Conservation (phyloP, 2,888 invertebrate species). For the Myopa tessellatipennis region DNA sequence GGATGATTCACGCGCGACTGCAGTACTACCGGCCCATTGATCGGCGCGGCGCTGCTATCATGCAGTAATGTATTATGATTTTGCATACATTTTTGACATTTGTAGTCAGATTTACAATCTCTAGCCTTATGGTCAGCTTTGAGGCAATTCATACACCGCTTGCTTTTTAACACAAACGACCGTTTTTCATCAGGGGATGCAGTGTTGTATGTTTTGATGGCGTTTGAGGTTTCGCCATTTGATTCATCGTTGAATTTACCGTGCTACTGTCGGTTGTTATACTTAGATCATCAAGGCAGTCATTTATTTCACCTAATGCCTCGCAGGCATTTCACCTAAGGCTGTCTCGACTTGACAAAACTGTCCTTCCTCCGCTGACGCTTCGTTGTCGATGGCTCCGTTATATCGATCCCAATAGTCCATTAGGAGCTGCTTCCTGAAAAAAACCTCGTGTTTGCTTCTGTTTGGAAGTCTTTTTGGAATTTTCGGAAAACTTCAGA, state of each 20-base stretch:
- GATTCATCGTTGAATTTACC: neutral
- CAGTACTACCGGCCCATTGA: constrained; percentile 1
- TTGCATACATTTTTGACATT: constrained; percentile 33
- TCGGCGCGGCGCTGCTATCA: neutral
- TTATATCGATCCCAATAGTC: constrained; percentile 4
- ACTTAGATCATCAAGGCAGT: neutral
- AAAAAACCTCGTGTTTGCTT: neutral
- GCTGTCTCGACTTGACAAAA: constrained; percentile 3
- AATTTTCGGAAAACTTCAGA: neutral
- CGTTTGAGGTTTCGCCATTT: neutral
- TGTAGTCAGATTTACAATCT: constrained; percentile 31
- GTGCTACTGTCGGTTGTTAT: neutral
- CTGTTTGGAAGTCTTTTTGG: neutral
- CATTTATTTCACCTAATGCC: constrained; percentile 11
- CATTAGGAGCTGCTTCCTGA: constrained; percentile 1
- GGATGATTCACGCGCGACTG: constrained; percentile 16
- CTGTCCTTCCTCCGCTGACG: constrained; percentile 1
- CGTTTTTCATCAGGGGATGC: constrained; percentile 20
- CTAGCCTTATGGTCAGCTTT: constrained; percentile 31
- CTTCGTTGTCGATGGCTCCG: neutral
- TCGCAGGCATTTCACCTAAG: no score
- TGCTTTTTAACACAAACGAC: constrained; percentile 28
- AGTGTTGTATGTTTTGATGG: constrained; percentile 4
- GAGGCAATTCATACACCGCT: constrained; percentile 41
- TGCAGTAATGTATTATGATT: neutral